Percentiles rank a stretch among this genome's conserved stretches.
Evolutionary conservation across 1,140 invertebrate genomes (phyloP).

Genomic region (Heliothis virescens): DNA sequence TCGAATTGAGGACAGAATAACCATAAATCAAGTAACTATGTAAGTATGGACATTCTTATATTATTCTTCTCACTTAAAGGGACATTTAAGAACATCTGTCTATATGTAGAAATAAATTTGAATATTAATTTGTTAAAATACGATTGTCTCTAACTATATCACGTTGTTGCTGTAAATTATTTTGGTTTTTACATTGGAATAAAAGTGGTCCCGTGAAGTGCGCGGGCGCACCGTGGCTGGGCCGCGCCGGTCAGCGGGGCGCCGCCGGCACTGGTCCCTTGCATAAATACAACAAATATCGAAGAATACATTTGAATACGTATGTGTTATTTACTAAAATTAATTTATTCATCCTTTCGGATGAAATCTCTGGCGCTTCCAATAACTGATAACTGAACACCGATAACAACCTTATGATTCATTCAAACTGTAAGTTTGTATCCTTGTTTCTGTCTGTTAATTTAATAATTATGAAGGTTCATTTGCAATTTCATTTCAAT

Average conservation of each 20-base stretch:
- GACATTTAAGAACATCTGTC: not conserved
- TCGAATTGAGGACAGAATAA: no score
- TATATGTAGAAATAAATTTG: slow-evolving; percentile 55
- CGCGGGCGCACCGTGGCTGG: slow-evolving; percentile 58
- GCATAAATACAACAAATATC: slow-evolving; percentile 81
- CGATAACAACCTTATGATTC: slow-evolving; percentile 13
- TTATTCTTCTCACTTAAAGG: not conserved
- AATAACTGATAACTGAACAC: slow-evolving; percentile 31
- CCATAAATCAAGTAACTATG: no score
- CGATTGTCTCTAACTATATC: slow-evolving; percentile 62
- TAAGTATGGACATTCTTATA: no score
- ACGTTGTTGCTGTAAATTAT: slow-evolving; percentile 59
- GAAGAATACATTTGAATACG: slow-evolving; percentile 68
- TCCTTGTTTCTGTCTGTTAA: slow-evolving; percentile 1
- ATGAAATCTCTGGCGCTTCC: slow-evolving; percentile 30
- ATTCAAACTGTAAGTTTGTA: slow-evolving; percentile 6
- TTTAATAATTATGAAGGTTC: not conserved
- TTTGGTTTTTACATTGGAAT: slow-evolving; percentile 63
- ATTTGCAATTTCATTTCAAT: not conserved
- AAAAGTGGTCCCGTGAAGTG: slow-evolving; percentile 73
- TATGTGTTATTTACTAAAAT: slow-evolving; percentile 57
- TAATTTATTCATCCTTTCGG: slow-evolving; percentile 49
- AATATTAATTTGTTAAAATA: slow-evolving; percentile 66
- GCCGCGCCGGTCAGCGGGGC: slow-evolving; percentile 62
- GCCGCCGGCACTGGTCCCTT: slow-evolving; percentile 59